Percentiles rank a stretch among this genome's conserved stretches.
Evolutionary conservation across 2,797 vertebrate species (phyloP).

Genomic region (Anas bernieri): DNA sequence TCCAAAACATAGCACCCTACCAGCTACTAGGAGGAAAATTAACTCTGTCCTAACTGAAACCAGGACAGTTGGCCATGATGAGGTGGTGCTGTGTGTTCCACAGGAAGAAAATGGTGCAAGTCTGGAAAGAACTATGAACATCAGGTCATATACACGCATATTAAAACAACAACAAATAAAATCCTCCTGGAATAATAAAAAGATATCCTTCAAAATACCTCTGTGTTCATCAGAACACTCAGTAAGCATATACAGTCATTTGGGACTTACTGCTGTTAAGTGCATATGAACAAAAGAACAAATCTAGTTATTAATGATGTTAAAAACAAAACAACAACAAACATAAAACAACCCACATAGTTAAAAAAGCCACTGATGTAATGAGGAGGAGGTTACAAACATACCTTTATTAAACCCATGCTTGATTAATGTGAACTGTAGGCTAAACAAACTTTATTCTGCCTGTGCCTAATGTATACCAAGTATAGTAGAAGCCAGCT

Average conservation of each 20-base stretch:
- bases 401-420: neutral
- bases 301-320: neutral
- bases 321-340: neutral
- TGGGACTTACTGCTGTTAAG: neutral
- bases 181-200: neutral
- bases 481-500: neutral
- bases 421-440: neutral
- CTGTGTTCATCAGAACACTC: neutral
- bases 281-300: neutral
- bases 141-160: neutral
- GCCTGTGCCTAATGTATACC: neutral
- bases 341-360: neutral
- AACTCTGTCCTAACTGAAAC: no score
- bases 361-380: neutral
- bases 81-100: neutral
- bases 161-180: neutral
- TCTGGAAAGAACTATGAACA: neutral
- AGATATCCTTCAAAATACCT: neutral
- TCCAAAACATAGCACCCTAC: no score
- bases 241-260: neutral
- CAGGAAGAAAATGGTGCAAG: neutral
- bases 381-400: neutral
- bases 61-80: neutral
- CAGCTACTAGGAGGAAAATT: no score
- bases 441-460: neutral